Evolutionary conservation across 2,797 vertebrate genomes (phyloP), one percentile per base, ranked within the genome.

Genomic region (Urocyon cinereoargenteus): DNA sequence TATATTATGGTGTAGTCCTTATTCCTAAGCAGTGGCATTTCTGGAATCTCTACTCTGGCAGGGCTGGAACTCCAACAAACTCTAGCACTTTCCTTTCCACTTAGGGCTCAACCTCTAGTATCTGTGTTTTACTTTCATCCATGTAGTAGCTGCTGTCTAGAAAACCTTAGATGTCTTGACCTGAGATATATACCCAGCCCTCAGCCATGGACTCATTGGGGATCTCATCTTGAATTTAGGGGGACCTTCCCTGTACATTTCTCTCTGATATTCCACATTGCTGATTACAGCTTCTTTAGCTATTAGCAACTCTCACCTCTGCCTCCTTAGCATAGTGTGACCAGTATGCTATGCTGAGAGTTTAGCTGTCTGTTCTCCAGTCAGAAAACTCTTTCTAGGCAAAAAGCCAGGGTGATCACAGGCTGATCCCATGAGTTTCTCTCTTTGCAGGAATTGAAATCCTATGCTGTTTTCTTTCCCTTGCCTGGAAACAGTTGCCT

Each of bases 361-460:
- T 94, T n/a, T 4, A 72, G 16, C 34, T 96, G 11, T 59, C 36
- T 73, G 16, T 85, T 53, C 8, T 79, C 16, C 5, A 59, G 21
- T 72, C 31, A 73, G 78, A 53, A 64, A 88, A n/a, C 53, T 59
- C 16, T 86, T 61, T 88, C n/a, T 86, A 75, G 78, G 66, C 28
- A 79, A 73, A 92, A 64, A 81, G 24, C 57, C 78, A 84, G 66
- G 40, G 15, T 55, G 28, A 75, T 79, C 51, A 75, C n/a, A 82
- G 40, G 51, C 45, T 90, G 79, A 73, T 77, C 45, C 88, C 66
- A 40, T 49, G 61, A 73, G 21, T 96, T 92, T 94, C 8, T 21
- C 5, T 70, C 83, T 88, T 90, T 34, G 51, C 5, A 90, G 75
- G 51, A 88, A 94, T 55, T n/a, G 51, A 86, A 96, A 18, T 83